Percentiles rank a stretch among this genome's conserved stretches.
These are phyloP conservation scores for Synanthedon tipuliformis DNA, from an alignment of 2,888 invertebrate genomes.

Conservation along the genomic window DNA sequence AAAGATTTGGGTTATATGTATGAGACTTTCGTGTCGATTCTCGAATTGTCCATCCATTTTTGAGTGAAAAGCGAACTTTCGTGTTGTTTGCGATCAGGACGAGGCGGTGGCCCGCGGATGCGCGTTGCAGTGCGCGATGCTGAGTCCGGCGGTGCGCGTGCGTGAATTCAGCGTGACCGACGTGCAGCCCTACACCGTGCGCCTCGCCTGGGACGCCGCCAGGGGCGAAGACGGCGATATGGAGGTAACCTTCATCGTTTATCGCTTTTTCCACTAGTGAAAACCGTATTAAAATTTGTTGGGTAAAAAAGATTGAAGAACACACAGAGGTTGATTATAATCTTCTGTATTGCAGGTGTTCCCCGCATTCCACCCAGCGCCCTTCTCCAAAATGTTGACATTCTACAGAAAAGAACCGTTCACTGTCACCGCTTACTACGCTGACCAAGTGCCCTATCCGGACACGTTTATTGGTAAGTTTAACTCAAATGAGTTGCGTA, in stretches of 20 bases:
- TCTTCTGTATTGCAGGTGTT: conserved; percentile 71
- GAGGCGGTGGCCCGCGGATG: conserved; percentile 98
- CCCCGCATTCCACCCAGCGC: conserved; percentile 87
- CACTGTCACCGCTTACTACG: conserved; percentile 86
- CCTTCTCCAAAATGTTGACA: conserved; percentile 94
- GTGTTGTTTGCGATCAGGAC: conserved; percentile 64
- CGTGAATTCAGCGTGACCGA: conserved; percentile 95
- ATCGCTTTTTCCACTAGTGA: too few species aligned
- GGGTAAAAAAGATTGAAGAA: neutral
- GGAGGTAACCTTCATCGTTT: conserved; percentile 68
- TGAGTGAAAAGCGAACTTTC: neutral
- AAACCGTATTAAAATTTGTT: too few species aligned
- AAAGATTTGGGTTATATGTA: too few species aligned
- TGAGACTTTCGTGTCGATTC: too few species aligned
- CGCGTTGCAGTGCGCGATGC: conserved; percentile 95
- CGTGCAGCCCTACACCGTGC: conserved; percentile 90
- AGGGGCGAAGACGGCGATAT: conserved; percentile 79
- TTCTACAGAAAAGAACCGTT: conserved; percentile 93
- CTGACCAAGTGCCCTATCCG: conserved; percentile 79
- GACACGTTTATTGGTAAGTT: conserved; percentile 81
- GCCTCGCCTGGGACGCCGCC: conserved; percentile 83
- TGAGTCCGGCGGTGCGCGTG: conserved; percentile 97
- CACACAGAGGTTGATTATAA: neutral
- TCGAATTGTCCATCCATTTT: too few species aligned
- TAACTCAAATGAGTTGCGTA: neutral